Evolutionary conservation across 2,888 invertebrate species (phyloP).

Genomic region (Odontocerum albicorne): DNA sequence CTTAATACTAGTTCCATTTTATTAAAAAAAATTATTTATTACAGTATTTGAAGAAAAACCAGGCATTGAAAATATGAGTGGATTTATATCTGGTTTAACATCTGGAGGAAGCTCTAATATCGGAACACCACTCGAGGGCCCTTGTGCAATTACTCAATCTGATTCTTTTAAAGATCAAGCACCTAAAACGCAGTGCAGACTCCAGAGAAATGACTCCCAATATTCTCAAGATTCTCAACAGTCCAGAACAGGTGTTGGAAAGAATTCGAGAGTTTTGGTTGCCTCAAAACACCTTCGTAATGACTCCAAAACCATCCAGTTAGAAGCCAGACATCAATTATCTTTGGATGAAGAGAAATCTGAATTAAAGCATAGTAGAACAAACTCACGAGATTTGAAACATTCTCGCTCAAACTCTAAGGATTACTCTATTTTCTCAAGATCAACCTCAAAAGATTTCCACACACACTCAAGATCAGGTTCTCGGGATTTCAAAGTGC

Average conservation of each 20-base stretch:
- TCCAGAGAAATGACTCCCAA: constrained; percentile 53
- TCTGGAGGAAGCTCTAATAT: constrained; percentile 50
- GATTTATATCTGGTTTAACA: constrained; percentile 49
- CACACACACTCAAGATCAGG: constrained; percentile 43
- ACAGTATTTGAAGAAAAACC: constrained; percentile 77
- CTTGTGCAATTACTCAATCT: constrained; percentile 36
- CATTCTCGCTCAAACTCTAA: constrained; percentile 43
- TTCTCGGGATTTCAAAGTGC: constrained; percentile 46
- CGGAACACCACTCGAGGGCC: constrained; percentile 47
- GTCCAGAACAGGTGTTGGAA: constrained; percentile 38
- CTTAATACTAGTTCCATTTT: no score
- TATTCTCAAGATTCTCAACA: constrained; percentile 44
- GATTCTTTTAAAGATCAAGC: constrained; percentile 38
- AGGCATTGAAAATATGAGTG: constrained; percentile 56
- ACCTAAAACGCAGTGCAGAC: constrained; percentile 35
- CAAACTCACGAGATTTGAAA: constrained; percentile 48
- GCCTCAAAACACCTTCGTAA: constrained; percentile 61
- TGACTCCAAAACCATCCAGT: constrained; percentile 65
- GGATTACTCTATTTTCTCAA: constrained; percentile 40
- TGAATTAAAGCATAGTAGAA: constrained; percentile 46
- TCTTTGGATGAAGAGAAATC: constrained; percentile 44
- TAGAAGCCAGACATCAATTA: constrained; percentile 58
- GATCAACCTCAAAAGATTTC: constrained; percentile 40
- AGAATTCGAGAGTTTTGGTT: constrained; percentile 51
- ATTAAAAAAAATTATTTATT: no score